Conservation (phyloP, 2,888 invertebrate species). For the Galerucella calmariensis region DNA sequence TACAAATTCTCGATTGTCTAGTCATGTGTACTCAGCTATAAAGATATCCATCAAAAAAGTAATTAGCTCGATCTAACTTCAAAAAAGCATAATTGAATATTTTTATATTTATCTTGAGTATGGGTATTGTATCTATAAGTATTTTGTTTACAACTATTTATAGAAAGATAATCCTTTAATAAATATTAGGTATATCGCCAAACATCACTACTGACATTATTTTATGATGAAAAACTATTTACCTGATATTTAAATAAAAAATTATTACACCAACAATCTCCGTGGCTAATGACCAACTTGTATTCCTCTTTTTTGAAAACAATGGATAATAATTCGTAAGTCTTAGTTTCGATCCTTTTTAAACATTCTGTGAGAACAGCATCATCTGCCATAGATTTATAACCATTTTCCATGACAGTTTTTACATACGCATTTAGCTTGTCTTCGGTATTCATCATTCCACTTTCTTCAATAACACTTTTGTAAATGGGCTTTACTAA, state of each 20-base stretch:
- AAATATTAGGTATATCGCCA: too few species aligned
- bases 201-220: too few species aligned
- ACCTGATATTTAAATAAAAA: conserved; percentile 50
- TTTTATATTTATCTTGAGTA: too few species aligned
- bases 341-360: background rate
- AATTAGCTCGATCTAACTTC: too few species aligned
- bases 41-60: too few species aligned
- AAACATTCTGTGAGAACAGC: conserved; percentile 6
- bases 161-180: too few species aligned
- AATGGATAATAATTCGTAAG: conserved; percentile 2
- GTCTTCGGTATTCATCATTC: background rate
- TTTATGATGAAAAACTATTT: conserved; percentile 12
- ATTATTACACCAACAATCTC: conserved; percentile 56
- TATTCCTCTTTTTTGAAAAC: background rate
- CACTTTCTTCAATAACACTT: conserved; percentile 27
- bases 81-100: too few species aligned
- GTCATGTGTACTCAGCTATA: too few species aligned
- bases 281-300: conserved; percentile 46
- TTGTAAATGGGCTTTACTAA: conserved; percentile 24
- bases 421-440: background rate
- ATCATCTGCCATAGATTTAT: conserved; percentile 23
- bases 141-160: too few species aligned
- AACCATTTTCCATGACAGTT: conserved; percentile 20
- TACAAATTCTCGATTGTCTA: too few species aligned
- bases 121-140: too few species aligned